Base-by-base conservation (phyloP, 1,140 invertebrate genomes). In the Dreissena rostriformis region DNA sequence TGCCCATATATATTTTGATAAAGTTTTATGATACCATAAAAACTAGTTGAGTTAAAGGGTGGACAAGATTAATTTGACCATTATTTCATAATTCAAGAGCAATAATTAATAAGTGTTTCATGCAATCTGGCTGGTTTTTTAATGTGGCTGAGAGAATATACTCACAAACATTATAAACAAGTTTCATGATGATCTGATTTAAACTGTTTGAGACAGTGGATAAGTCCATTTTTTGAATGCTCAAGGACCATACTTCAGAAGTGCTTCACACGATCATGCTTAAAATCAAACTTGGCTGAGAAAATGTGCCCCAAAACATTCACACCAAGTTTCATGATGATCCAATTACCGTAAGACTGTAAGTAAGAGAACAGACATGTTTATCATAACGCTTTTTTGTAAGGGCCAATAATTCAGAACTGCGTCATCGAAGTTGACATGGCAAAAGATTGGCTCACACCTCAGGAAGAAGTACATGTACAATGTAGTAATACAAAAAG, bases 331-430 rank as follows among this genome's bases (percentile, higher is more conserved):
- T 68, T 28, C 19, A 26, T 28, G 24, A 68, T 28, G 26, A 73
- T 73, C 19, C 26, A 19, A 22, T 63, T n/a, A n/a, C n/a, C n/a
- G n/a, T n/a, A n/a, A 71, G 17, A 86, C 57, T 61, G 17, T 24
- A 61, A 61, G 12, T 61, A n/a, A 61, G 17, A n/a, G 57, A 61
- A 6, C 12, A 12, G 57, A 61, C 2, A 39, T 5, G 39, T 39
- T 39, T 39, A 39, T n/a, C n/a, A n/a, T n/a, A n/a, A n/a, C n/a
- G n/a, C n/a, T n/a, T n/a, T n/a, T n/a, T n/a, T n/a, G n/a, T n/a
- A n/a, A n/a, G n/a, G n/a, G n/a, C n/a, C n/a, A n/a, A n/a, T n/a
- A n/a, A n/a, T n/a, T n/a, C n/a, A n/a, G n/a, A n/a, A n/a, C n/a
- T n/a, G n/a, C n/a, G n/a, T n/a, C n/a, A n/a, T n/a, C n/a, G n/a